Evolutionary conservation across 2,888 invertebrate species (phyloP).

Genomic region (Amphipyra tragopoginis): DNA sequence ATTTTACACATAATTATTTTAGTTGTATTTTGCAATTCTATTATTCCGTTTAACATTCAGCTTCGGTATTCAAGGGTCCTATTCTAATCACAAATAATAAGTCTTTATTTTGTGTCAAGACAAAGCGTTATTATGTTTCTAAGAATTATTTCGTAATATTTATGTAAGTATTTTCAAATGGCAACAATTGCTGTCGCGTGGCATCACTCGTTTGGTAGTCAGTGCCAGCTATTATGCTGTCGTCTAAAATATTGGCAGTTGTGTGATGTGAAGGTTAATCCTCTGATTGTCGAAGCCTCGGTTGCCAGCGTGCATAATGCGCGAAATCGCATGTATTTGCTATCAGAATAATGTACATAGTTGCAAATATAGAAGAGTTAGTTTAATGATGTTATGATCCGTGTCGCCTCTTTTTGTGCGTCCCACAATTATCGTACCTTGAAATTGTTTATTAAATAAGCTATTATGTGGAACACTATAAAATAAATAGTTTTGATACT

Average conservation of each 20-base stretch:
- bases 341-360: conserved; percentile 12
- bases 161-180: conserved; percentile 28
- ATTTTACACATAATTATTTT: conserved; percentile 28
- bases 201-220: conserved; percentile 27
- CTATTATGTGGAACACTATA: conserved; percentile 26
- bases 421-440: conserved; percentile 44
- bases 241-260: conserved; percentile 59
- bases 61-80: conserved; percentile 13
- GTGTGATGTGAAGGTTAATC: conserved; percentile 64
- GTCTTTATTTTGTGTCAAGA: conserved; percentile 12
- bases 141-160: conserved; percentile 27
- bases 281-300: conserved; percentile 51
- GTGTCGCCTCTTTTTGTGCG: conserved; percentile 34
- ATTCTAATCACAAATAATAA: conserved; percentile 3
- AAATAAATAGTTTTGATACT: conserved; percentile 15
- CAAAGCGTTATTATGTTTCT: conserved; percentile 9
- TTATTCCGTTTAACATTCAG: conserved; percentile 16
- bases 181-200: conserved; percentile 34
- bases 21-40: conserved; percentile 17
- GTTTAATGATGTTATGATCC: conserved; percentile 24
- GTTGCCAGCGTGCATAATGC: conserved; percentile 36
- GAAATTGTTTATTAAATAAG: conserved; percentile 33
- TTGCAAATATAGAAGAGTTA: conserved; percentile 18
- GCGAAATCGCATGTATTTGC: neutral
- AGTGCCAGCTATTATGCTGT: conserved; percentile 42